Evolutionary conservation across 2,888 invertebrate genomes (phyloP).

Genomic region (Carcina quercana): DNA sequence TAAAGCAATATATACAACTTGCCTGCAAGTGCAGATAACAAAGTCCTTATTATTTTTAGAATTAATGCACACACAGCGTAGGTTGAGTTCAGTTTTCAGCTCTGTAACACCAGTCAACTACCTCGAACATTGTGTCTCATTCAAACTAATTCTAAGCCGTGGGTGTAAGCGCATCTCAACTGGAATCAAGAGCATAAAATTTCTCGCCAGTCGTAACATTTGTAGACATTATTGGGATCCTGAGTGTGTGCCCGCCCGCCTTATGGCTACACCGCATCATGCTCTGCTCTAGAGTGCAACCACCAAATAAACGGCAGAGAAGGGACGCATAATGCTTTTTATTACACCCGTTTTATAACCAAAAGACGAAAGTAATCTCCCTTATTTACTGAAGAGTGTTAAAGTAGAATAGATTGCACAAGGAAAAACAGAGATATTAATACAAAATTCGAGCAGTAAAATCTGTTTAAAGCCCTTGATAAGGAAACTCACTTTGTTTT

Average conservation of each 20-base stretch:
- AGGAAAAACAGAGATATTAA: conserved; percentile 37
- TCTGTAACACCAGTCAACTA: too few species aligned
- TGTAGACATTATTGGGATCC: conserved; percentile 32
- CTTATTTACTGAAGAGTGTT: conserved; percentile 49
- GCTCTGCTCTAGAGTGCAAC: conserved; percentile 45
- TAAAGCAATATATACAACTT: too few species aligned
- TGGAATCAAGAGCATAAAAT: conserved; percentile 38
- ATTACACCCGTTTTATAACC: conserved; percentile 60
- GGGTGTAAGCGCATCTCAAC: conserved; percentile 19
- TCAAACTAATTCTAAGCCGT: too few species aligned
- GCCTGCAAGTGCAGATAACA: too few species aligned
- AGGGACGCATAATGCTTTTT: conserved; percentile 63
- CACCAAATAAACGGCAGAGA: conserved; percentile 37
- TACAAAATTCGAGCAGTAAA: conserved; percentile 26
- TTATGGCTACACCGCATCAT: conserved; percentile 38
- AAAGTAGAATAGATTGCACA: conserved; percentile 43
- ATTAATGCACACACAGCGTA: too few species aligned
- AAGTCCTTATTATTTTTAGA: too few species aligned
- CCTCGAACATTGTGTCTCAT: too few species aligned
- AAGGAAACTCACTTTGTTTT: conserved; percentile 6
- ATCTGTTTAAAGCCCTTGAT: conserved; percentile 11
- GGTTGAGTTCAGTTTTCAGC: too few species aligned
- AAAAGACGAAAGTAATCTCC: conserved; percentile 58
- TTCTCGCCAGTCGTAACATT: conserved; percentile 35
- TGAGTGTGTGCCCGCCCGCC: conserved; percentile 36